phyloP scores from a whole-genome alignment of 2,888 invertebrate species.

The Dexiosoma caninum region DNA sequence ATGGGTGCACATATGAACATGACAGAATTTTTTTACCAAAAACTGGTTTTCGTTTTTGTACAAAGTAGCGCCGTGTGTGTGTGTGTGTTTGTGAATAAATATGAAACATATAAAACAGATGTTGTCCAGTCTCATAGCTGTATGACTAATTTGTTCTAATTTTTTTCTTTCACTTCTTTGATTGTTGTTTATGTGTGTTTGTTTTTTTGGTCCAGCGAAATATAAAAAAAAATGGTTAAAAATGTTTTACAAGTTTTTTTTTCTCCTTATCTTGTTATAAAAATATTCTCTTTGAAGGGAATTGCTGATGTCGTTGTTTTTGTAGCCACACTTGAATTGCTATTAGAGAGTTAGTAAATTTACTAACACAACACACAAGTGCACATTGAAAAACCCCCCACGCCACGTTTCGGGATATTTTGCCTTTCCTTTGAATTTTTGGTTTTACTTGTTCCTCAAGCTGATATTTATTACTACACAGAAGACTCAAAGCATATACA shows the following conservation, averaged over 20 bases:
- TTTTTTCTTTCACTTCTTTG: not conserved
- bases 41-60: constrained; percentile 33
- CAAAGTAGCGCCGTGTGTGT: constrained; percentile 32
- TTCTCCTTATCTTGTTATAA: no score
- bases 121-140: constrained; percentile 38
- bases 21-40: no score
- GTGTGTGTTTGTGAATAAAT: constrained; percentile 48
- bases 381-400: no score
- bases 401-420: constrained; percentile 2
- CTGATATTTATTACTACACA: constrained; percentile 5
- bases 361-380: not conserved
- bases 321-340: not conserved
- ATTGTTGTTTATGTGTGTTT: no score
- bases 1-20: no score
- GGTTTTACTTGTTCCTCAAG: not conserved
- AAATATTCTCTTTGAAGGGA: constrained; percentile 7
- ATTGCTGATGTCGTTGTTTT: not conserved
- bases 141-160: not conserved
- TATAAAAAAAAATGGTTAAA: no score
- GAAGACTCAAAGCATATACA: no score
- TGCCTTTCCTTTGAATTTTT: not conserved
- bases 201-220: no score
- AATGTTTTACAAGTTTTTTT: no score
- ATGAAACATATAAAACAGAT: constrained; percentile 46
- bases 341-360: not conserved